phyloP scores from a whole-genome alignment of 2,113 vertebrate species.

The Crotalus viridis region DNA sequence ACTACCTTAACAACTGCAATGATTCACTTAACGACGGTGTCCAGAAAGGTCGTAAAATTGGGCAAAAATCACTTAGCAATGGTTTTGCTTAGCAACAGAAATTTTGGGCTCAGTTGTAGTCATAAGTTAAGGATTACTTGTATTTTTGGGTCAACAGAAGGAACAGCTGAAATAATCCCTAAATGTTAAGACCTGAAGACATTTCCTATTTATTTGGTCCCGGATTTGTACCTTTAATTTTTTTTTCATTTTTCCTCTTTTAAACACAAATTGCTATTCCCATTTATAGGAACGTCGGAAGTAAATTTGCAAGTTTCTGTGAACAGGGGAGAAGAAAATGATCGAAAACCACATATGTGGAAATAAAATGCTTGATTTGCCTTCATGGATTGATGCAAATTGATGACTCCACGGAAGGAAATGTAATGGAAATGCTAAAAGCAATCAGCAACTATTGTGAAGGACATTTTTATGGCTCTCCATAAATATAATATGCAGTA shows the following conservation, averaged over 20 bases:
- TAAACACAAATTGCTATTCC: slow-evolving; percentile 23
- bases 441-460: slow-evolving; percentile 59
- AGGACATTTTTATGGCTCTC: slow-evolving; percentile 40
- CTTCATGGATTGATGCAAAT: slow-evolving; percentile 34
- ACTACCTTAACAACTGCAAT: too few species aligned
- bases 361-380: slow-evolving; percentile 45
- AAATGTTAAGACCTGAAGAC: neutral
- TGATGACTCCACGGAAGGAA: slow-evolving; percentile 36
- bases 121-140: neutral
- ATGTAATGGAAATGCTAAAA: slow-evolving; percentile 48
- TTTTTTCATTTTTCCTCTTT: neutral
- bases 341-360: slow-evolving; percentile 25
- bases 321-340: slow-evolving; percentile 28
- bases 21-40: neutral
- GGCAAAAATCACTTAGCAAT: neutral
- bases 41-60: neutral
- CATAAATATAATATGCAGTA: slow-evolving; percentile 47
- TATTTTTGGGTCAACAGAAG: neutral
- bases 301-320: slow-evolving; percentile 27
- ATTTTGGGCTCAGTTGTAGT: neutral
- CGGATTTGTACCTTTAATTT: neutral
- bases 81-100: neutral
- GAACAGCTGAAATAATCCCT: neutral
- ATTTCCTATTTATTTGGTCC: neutral
- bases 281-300: slow-evolving; percentile 22